Evolutionary conservation across 2,888 invertebrate species (phyloP).

Genomic region (Rhagophthalmus giganteus): DNA sequence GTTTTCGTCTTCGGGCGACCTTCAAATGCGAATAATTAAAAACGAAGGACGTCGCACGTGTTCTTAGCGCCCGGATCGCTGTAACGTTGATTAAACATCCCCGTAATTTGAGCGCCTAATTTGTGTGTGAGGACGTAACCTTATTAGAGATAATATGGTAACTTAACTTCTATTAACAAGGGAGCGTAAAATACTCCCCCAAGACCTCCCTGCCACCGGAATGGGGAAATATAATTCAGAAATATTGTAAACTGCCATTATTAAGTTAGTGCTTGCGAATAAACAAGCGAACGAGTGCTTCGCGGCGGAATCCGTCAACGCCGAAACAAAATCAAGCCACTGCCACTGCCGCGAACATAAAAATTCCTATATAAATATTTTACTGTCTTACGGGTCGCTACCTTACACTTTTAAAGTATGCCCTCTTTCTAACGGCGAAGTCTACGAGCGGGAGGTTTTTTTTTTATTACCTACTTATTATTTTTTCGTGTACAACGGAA

Average conservation of each 20-base stretch:
- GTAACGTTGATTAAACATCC: slow-evolving; percentile 29
- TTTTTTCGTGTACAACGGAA: no score
- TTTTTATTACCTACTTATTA: no score
- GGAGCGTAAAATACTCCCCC: slow-evolving; percentile 26
- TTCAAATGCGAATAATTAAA: no score
- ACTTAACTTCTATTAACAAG: slow-evolving; percentile 31
- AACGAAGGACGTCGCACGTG: slow-evolving; percentile 8
- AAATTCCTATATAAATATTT: slow-evolving; percentile 26
- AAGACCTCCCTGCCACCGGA: slow-evolving; percentile 21
- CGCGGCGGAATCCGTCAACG: slow-evolving; percentile 21
- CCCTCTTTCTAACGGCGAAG: background rate
- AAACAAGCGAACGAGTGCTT: slow-evolving; percentile 26
- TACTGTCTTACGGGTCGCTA: slow-evolving; percentile 22
- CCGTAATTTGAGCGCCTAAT: slow-evolving; percentile 29
- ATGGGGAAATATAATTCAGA: slow-evolving; percentile 28
- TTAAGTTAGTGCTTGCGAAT: slow-evolving; percentile 29
- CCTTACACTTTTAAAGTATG: slow-evolving; percentile 12
- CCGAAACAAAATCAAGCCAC: slow-evolving; percentile 26
- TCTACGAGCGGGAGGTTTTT: no score
- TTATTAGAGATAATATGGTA: slow-evolving; percentile 29
- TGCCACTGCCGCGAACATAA: slow-evolving; percentile 24
- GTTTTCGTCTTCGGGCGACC: no score
- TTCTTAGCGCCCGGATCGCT: slow-evolving; percentile 16
- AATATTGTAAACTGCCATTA: slow-evolving; percentile 30
- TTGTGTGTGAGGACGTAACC: slow-evolving; percentile 30